Base-by-base conservation (phyloP, 2,113 vertebrate genomes). In the Engraulis encrasicolus region DNA sequence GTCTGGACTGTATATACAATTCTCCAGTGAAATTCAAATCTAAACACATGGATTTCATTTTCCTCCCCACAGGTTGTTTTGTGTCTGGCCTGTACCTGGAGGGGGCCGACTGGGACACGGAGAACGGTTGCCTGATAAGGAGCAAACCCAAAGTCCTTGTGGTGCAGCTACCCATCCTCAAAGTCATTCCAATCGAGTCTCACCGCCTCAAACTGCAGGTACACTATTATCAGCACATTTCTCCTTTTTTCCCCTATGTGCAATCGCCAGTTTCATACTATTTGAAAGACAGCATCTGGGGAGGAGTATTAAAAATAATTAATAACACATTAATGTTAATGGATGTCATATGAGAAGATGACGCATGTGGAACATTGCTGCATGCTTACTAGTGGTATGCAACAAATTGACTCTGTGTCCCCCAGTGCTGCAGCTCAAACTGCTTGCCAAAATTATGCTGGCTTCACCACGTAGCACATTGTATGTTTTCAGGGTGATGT, bases 41-140 rank as follows among this genome's bases (percentile, higher is more conserved):
- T 40, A 50, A 7, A 23, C 0, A 36, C 27, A 36, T 23, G 31
- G 7, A 9, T 79, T 54, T 11, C 15, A 14, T 50, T 36, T 19
- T 71, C 81, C 82, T 82, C n/a, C 82, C 71, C 0, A 1, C 90
- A 99, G 98, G 97, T 0, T 98, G 97, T 91, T 97, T 96, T 50
- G 94, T 98, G 34, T 97, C 97, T 0, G 97, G 97, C 0, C 91
- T 99, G 77, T 97, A 97, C 82, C 94, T 99, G 86, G 97, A 99
- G 86, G 98, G 98, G 1, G 98, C 97, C 0, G 96, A 96, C 92
- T 99, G 98, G 98, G 97, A 99, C 82, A 36, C 19, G 0, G 96
- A 96, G 34, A 87, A 84, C 0, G 52, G 95, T 78, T 99, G 98
- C 85, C 93, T 99, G 0, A 74, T 91, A 83, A 95, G 81, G 81